Conservation (phyloP, 2,797 vertebrate species). For the Myotis planiceps region DNA sequence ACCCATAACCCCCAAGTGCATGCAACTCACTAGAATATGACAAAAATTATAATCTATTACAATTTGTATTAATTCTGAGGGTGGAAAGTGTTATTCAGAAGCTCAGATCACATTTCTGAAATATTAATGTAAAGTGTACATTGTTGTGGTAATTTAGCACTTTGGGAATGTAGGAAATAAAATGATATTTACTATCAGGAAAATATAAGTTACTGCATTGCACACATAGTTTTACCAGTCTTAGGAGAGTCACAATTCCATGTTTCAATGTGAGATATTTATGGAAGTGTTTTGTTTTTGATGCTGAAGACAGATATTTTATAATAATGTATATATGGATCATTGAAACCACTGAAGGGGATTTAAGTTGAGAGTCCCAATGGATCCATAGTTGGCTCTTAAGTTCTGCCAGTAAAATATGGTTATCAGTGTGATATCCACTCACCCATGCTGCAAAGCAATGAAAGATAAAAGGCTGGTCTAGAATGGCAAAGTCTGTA, state of each 20-base stretch:
- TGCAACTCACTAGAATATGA: not conserved
- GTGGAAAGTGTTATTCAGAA: not conserved
- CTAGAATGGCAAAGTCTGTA: not conserved
- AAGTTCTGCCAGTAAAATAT: not conserved
- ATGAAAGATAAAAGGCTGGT: not conserved
- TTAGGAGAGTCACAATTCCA: not conserved
- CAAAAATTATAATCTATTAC: not conserved
- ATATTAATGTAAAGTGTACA: not conserved
- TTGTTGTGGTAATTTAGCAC: not conserved
- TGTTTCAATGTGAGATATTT: not conserved
- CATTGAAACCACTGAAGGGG: not conserved
- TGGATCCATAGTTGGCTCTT: not conserved
- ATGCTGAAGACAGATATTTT: not conserved
- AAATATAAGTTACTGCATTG: not conserved
- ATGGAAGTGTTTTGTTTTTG: constrained; percentile 22
- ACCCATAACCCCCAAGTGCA: not conserved
- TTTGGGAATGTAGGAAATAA: not conserved
- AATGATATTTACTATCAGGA: not conserved
- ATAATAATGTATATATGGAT: not conserved
- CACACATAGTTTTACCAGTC: not conserved
- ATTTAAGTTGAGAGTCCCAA: not conserved
- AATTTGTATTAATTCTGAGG: not conserved
- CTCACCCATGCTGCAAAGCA: not conserved
- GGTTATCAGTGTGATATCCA: not conserved
- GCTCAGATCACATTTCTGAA: not conserved